A percentile compares a stretch with the other conserved stretches of the same genome.
Evolutionary conservation across 37 sponge, comb jelly and placozoan species (phyloP).

Genomic region (Theonella swinhoei): DNA sequence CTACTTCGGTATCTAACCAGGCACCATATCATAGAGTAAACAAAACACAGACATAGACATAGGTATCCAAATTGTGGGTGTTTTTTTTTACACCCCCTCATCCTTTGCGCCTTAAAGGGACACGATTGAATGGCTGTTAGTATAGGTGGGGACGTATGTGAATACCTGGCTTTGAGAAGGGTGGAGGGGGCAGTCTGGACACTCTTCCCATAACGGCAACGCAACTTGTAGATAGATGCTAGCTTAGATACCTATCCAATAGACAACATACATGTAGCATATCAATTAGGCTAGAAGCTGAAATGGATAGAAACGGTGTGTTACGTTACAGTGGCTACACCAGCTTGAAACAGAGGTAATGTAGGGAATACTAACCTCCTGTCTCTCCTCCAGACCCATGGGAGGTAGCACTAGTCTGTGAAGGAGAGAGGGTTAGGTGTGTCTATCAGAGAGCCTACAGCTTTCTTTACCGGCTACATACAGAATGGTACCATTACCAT

Average conservation of each 20-base stretch:
- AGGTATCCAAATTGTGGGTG: not conserved
- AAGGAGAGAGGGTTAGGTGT: not conserved
- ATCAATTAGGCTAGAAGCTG: no score
- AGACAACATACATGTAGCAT: not conserved
- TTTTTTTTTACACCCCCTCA: not conserved
- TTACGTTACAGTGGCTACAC: no score
- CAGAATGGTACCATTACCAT: no score
- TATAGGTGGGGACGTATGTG: not conserved
- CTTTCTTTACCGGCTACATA: no score
- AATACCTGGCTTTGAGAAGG: conserved; percentile 79
- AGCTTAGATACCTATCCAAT: conserved; percentile 62
- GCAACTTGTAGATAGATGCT: conserved; percentile 77
- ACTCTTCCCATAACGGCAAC: conserved; percentile 79
- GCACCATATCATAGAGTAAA: no score
- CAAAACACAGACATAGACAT: not conserved
- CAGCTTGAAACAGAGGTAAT: no score
- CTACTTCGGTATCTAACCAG: no score
- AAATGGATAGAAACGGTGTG: no score
- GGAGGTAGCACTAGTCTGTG: conserved; percentile 67
- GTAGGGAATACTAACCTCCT: conserved; percentile 24
- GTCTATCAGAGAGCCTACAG: not conserved
- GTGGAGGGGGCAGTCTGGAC: conserved; percentile 62
- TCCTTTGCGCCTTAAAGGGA: not conserved
- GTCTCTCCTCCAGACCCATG: conserved; percentile 73
- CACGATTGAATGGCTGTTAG: not conserved